Percentiles rank a stretch among this genome's conserved stretches.
Conservation (phyloP, 2,888 invertebrate species). For the Azorinus chamasolen region DNA sequence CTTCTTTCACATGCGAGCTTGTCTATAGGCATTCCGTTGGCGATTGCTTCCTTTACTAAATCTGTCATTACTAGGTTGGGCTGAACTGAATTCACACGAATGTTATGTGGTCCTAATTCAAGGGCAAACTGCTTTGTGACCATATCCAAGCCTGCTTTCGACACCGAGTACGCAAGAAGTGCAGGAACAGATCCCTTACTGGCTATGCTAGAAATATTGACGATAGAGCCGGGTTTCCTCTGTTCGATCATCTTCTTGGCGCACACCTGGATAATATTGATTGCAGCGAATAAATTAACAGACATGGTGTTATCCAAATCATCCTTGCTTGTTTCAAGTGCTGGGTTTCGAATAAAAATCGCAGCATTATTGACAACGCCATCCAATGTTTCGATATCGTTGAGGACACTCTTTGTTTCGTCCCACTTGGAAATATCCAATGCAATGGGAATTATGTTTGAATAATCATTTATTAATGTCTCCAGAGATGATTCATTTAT, state of each 20-base stretch:
- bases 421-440: slow-evolving; percentile 93
- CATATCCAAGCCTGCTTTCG: slow-evolving; percentile 95
- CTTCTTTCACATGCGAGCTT: too few relatives aligned
- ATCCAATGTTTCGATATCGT: slow-evolving; percentile 90
- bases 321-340: slow-evolving; percentile 89
- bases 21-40: too few relatives aligned
- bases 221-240: slow-evolving; percentile 92
- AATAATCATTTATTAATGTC: slow-evolving; percentile 87
- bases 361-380: slow-evolving; percentile 91
- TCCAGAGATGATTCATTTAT: slow-evolving; percentile 90
- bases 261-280: slow-evolving; percentile 93
- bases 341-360: too few relatives aligned
- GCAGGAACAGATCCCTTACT: slow-evolving; percentile 90
- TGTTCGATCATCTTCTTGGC: slow-evolving; percentile 91
- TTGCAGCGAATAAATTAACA: slow-evolving; percentile 93
- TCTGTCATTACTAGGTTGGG: too few relatives aligned
- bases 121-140: slow-evolving; percentile 92
- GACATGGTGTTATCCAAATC: slow-evolving; percentile 91
- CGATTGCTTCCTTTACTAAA: too few relatives aligned
- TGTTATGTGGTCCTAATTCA: too few relatives aligned
- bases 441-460: slow-evolving; percentile 86
- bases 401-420: slow-evolving; percentile 89
- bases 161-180: slow-evolving; percentile 92
- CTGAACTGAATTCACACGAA: too few relatives aligned
- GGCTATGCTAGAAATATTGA: slow-evolving; percentile 94